These are phyloP conservation scores for Drosophila mimica DNA, from an alignment of 2,888 invertebrate genomes.

Conservation along the genomic window DNA sequence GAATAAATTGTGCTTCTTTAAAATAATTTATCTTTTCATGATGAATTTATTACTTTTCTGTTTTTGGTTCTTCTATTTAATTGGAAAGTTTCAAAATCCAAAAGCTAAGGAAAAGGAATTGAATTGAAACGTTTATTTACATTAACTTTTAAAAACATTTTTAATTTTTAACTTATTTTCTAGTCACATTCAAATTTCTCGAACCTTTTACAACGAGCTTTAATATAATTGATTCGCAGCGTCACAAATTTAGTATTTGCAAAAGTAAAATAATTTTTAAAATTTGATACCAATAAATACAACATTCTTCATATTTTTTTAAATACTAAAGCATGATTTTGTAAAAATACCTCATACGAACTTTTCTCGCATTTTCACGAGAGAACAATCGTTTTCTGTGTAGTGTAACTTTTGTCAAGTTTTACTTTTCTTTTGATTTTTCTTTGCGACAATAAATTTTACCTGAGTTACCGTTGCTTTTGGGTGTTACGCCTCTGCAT, in stretches of 20 bases:
- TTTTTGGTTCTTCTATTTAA: neutral
- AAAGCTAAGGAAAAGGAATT: no score
- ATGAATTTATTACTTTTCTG: neutral
- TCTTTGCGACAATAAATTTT: conserved; percentile 72
- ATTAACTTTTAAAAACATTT: neutral
- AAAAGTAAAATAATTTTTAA: neutral
- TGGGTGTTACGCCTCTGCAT: conserved; percentile 80
- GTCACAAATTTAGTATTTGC: neutral
- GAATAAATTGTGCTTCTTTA: neutral
- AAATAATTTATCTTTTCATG: neutral
- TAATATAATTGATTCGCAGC: neutral
- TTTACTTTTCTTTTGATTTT: conserved; percentile 38
- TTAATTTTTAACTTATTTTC: neutral
- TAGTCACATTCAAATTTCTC: neutral
- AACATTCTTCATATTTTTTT: neutral
- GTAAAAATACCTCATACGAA: neutral
- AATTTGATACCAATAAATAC: no score
- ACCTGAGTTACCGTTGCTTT: conserved; percentile 67
- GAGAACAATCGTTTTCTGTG: conserved; percentile 10
- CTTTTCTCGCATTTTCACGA: neutral
- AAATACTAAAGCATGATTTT: neutral
- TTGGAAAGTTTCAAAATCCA: neutral
- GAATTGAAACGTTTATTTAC: no score
- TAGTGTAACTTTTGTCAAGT: conserved; percentile 50
- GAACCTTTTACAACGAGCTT: neutral